Base-by-base conservation (phyloP, 1,140 invertebrate species). In the Asbolus verrucosus region DNA sequence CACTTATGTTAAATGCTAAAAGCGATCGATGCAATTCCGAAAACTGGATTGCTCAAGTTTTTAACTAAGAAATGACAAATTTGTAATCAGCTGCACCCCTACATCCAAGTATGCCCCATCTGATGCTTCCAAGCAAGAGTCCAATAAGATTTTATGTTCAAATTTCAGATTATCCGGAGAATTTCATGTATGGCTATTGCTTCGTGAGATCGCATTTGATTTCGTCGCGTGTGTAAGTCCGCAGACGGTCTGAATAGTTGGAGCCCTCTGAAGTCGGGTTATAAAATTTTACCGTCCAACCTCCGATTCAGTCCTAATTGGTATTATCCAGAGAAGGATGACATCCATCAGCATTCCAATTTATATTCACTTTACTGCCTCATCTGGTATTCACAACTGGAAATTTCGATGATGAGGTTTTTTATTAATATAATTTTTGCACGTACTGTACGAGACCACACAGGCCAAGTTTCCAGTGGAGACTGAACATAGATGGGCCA, bases 71-170 rank as follows among this genome's bases (percentile, higher is more conserved):
- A n/a, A n/a, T n/a, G n/a, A n/a, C n/a, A n/a, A n/a, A n/a, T n/a
- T n/a, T n/a, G n/a, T n/a, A n/a, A n/a, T n/a, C n/a, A n/a, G n/a
- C n/a, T n/a, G n/a, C n/a, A n/a, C n/a, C n/a, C n/a, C n/a, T n/a
- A n/a, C n/a, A n/a, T n/a, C n/a, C n/a, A n/a, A n/a, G n/a, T n/a
- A n/a, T n/a, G n/a, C n/a, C n/a, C n/a, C n/a, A n/a, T n/a, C n/a
- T n/a, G n/a, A n/a, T n/a, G n/a, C n/a, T n/a, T n/a, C n/a, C n/a
- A n/a, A n/a, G 46, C 46, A 54, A 14, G 46, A 54, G 8, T 54
- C 46, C 19, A 54, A 50, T 50, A 50, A 54, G 46, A 54, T 54
- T 24, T 54, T 54, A 54, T 54, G 14, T 19, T 54, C 46, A n/a
- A 54, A n/a, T 54, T 54, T 54, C 46, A 19, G 46, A 54, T 54